phyloP scores from a whole-genome alignment of 2,888 invertebrate genomes.

The Thymelicus sylvestris region DNA sequence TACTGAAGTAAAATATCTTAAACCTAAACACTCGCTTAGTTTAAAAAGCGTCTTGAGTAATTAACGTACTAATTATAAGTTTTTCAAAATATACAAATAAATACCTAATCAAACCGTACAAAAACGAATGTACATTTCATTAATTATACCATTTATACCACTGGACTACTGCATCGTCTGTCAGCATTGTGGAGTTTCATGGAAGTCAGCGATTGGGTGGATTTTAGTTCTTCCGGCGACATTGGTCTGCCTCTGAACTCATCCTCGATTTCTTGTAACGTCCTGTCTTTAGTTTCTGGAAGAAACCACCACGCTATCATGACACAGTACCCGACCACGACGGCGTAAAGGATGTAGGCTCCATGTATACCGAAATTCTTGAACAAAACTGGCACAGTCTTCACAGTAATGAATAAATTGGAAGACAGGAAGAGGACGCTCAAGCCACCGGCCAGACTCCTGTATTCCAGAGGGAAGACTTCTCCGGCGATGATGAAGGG shows the following conservation, averaged over 20 bases:
- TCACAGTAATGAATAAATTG: conserved; percentile 65
- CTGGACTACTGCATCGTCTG: conserved; percentile 53
- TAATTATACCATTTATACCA: conserved; percentile 10
- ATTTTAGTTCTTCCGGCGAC: conserved; percentile 55
- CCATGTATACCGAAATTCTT: conserved; percentile 59
- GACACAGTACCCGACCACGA: conserved; percentile 59
- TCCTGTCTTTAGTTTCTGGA: conserved; percentile 73
- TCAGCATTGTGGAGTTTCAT: conserved; percentile 49
- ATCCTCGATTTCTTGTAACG: conserved; percentile 71
- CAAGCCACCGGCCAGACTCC: conserved; percentile 82
- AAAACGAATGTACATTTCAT: too few relatives aligned
- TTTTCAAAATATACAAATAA: conserved; percentile 18
- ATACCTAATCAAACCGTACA: background rate
- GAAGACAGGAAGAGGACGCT: conserved; percentile 63
- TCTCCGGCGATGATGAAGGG: conserved; percentile 89
- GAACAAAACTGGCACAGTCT: conserved; percentile 63
- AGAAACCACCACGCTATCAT: conserved; percentile 58
- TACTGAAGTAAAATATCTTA: too few relatives aligned
- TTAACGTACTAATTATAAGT: background rate
- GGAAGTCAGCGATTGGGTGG: conserved; percentile 54
- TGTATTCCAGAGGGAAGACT: conserved; percentile 85
- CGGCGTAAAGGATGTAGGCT: conserved; percentile 58
- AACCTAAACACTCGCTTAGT: too few relatives aligned
- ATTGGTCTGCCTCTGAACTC: conserved; percentile 65
- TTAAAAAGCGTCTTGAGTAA: too few relatives aligned